Conservation (phyloP, 1,140 invertebrate genomes). For the Galleria mellonella region DNA sequence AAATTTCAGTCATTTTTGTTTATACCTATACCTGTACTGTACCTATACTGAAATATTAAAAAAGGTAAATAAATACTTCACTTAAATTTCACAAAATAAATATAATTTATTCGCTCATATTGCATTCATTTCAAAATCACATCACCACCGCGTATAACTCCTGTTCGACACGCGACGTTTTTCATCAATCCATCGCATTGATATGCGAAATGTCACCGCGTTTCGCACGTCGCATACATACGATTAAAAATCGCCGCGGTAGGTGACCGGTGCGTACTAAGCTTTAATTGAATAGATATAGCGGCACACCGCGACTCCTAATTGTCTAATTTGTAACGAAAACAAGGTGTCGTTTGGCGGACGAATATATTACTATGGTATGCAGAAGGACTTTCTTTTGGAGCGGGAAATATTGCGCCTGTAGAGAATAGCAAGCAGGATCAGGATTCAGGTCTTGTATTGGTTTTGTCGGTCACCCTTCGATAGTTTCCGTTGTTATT, state of each 20-base stretch:
- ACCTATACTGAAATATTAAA: too few species aligned
- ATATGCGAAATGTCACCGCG: conserved; percentile 62
- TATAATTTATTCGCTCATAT: conserved; percentile 4
- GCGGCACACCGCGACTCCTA: conserved; percentile 57
- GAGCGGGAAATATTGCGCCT: conserved; percentile 44
- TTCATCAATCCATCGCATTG: conserved; percentile 63
- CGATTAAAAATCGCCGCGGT: conserved; percentile 68
- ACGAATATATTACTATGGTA: conserved; percentile 65
- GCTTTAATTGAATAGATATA: conserved; percentile 71
- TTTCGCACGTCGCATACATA: conserved; percentile 68
- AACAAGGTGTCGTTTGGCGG: conserved; percentile 57
- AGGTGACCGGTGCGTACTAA: conserved; percentile 56
- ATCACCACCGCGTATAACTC: conserved; percentile 27
- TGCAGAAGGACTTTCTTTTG: conserved; percentile 71
- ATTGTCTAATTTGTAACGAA: conserved; percentile 73
- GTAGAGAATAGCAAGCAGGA: conserved; percentile 56
- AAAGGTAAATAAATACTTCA: too few species aligned
- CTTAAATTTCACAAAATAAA: conserved; percentile 10
- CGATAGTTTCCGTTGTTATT: too few species aligned
- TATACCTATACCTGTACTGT: too few species aligned
- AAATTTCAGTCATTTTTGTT: too few species aligned
- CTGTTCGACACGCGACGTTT: conserved; percentile 55
- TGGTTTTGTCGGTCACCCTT: conserved; percentile 21
- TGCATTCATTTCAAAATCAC: conserved; percentile 28
- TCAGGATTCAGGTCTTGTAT: conserved; percentile 26